Base-by-base conservation (phyloP, 64 coral and sea anemone species). In the Porites lutea region DNA sequence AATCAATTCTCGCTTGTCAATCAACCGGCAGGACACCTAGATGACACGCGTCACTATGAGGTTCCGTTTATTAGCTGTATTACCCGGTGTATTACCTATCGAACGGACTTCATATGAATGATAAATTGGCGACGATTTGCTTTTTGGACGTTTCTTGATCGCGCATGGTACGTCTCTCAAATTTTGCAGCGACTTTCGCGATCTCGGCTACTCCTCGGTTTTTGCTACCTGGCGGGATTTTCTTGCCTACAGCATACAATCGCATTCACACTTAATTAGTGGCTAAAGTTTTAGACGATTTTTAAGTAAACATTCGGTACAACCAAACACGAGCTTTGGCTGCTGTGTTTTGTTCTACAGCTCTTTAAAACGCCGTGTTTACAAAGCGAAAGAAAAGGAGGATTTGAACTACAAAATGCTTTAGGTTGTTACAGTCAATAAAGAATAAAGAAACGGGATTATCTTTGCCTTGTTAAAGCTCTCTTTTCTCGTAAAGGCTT, bases 1-100 rank as follows among this genome's bases (percentile, higher is more conserved):
- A 91, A 97, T 97, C 95, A 91, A 79, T 94, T 57, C 73, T 82
- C 88, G 52, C 23, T 65, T 52, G 95, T 94, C 95, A 97, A 97
- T 97, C 95, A 97, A 20, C 44, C 92, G 52, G 58, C 13, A 76
- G 66, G 58, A 78, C 79, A 80, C 79, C 87, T 37, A 86, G 46
- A 63, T 80, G 59, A 44, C 62, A 73, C 46, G 59, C n/a, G 48
- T 50, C 83, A 59, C 65, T 70, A 78, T 93, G 54, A 15, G 16
- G 78, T 16, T 37, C 44, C 76, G 52, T 53, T 94, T 94, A 97
- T 97, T 94, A 97, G 95, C 95, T 64, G 77, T 86, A 94, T 97
- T 94, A 91, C 37, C 22, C 58, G 95, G 92, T 64, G 77, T 86
- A 94, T 97, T 94, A 91, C 37, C 22, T 67, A 50, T 5, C 58